These are phyloP conservation scores for Macquaria australasica DNA, from an alignment of 2,113 vertebrate genomes.

Conservation along the genomic window DNA sequence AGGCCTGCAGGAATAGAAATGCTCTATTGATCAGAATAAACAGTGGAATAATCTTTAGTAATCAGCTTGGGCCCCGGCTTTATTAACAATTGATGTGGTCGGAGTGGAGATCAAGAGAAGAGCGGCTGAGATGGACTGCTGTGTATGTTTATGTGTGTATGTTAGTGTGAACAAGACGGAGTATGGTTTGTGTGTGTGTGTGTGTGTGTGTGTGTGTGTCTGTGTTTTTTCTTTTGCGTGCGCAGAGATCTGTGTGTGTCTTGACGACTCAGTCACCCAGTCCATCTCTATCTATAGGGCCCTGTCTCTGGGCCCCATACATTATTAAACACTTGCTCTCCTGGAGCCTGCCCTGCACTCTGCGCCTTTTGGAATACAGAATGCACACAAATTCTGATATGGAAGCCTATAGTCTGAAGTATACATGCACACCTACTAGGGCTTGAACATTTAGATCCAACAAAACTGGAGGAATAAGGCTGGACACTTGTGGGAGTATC, in stretches of 20 bases:
- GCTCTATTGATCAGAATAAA: conserved; percentile 83
- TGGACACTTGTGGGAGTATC: not conserved
- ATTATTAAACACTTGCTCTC: conserved; percentile 73
- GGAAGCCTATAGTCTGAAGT: conserved; percentile 35
- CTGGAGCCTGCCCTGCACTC: conserved; percentile 40
- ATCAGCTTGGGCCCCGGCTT: conserved; percentile 70
- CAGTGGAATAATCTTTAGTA: conserved; percentile 82
- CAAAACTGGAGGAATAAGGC: conserved; percentile 15
- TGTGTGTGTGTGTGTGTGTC: not conserved
- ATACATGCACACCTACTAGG: not conserved
- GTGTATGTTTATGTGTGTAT: conserved; percentile 65
- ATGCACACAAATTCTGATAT: conserved; percentile 28
- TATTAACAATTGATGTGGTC: conserved; percentile 82
- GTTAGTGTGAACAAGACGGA: conserved; percentile 43
- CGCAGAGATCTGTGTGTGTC: conserved; percentile 68
- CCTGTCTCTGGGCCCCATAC: conserved; percentile 65
- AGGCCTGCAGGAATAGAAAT: conserved; percentile 77
- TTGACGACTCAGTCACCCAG: conserved; percentile 74
- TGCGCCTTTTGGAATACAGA: conserved; percentile 64
- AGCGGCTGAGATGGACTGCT: conserved; percentile 37
- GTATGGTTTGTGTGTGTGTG: conserved; percentile 24
- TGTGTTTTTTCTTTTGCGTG: conserved; percentile 8
- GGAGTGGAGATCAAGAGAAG: conserved; percentile 76
- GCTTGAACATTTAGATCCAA: conserved; percentile 8
- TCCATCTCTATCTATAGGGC: conserved; percentile 70